A percentile compares a stretch with the other conserved stretches of the same genome.
Evolutionary conservation across 2,888 invertebrate species (phyloP).

Genomic region (Eristalis pertinax): DNA sequence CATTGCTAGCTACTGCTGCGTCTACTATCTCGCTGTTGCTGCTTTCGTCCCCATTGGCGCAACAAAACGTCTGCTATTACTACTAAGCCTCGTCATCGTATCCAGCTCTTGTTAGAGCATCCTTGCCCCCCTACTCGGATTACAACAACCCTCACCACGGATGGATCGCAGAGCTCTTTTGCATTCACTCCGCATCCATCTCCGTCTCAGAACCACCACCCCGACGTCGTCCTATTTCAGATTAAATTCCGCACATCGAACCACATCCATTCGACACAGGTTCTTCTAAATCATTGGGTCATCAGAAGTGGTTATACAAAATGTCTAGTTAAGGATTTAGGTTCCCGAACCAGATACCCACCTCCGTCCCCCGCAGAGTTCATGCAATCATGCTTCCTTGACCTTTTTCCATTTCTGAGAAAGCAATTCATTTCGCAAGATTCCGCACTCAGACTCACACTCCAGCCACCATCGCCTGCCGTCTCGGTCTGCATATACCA

Average conservation of each 20-base stretch:
- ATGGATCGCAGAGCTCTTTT: too few relatives aligned
- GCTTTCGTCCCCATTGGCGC: too few relatives aligned
- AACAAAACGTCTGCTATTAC: too few relatives aligned
- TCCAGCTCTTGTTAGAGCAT: too few relatives aligned
- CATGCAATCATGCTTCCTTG: neutral
- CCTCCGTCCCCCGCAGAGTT: neutral
- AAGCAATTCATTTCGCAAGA: neutral
- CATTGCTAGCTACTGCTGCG: too few relatives aligned
- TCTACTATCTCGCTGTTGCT: too few relatives aligned
- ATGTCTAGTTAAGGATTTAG: neutral
- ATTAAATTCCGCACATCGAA: neutral
- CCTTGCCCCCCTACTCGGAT: neutral
- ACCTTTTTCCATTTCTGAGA: neutral
- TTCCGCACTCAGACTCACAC: neutral
- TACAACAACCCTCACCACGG: neutral
- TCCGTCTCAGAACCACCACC: too few relatives aligned
- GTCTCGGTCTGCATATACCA: neutral
- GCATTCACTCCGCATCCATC: too few relatives aligned
- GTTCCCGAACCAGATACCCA: neutral
- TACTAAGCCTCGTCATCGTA: too few relatives aligned
- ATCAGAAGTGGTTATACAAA: neutral
- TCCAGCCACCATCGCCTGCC: too few relatives aligned
- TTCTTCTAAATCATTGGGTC: neutral
- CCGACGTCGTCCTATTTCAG: too few relatives aligned
- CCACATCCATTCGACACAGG: neutral